Evolutionary conservation across 2,113 vertebrate genomes (phyloP).

Genomic region (Willisornis vidua): DNA sequence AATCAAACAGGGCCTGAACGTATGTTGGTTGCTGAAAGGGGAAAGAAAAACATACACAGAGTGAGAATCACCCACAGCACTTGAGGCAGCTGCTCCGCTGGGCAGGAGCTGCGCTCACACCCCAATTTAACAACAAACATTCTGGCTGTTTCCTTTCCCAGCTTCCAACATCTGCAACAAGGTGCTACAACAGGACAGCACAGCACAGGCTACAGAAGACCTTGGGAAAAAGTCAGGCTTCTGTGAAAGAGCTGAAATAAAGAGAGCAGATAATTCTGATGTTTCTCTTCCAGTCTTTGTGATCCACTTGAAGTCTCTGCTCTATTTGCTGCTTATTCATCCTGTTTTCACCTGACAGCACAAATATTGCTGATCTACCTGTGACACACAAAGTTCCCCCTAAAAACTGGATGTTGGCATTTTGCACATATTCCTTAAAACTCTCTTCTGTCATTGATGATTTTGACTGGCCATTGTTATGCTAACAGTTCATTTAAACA

Average conservation of each 20-base stretch:
- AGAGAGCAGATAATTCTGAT: background rate
- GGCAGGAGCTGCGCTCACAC: background rate
- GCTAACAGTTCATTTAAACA: background rate
- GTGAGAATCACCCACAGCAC: background rate
- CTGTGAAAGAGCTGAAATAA: background rate
- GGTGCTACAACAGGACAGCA: background rate
- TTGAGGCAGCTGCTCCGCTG: background rate
- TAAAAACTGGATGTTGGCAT: background rate
- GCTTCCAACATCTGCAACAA: background rate
- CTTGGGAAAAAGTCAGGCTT: background rate
- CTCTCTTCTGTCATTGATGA: background rate
- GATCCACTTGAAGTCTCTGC: background rate
- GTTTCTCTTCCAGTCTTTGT: background rate
- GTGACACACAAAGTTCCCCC: background rate
- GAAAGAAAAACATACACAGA: background rate
- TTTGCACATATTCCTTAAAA: background rate
- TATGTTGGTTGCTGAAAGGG: constrained; percentile 87
- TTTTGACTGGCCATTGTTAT: background rate
- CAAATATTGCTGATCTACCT: background rate
- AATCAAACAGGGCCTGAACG: constrained; percentile 98
- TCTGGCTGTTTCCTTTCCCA: background rate
- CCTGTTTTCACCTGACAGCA: background rate
- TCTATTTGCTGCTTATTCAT: background rate
- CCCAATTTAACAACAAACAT: background rate
- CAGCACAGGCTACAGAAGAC: background rate